Base-by-base conservation (phyloP, 2,888 invertebrate genomes). In the Odontomyia ornata region DNA sequence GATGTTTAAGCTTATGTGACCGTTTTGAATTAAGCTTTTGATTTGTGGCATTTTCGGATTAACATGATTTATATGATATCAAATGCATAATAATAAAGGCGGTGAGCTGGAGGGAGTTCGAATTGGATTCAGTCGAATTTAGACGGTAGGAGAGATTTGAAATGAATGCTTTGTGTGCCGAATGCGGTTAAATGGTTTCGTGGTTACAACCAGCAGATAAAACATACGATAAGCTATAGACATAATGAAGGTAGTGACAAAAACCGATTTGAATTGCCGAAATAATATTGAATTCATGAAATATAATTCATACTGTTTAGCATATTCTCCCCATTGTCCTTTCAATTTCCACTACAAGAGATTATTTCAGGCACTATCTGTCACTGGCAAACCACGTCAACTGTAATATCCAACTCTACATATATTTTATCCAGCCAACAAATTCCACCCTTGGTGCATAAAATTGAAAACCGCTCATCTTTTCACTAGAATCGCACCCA, bases 41-140 rank as follows among this genome's bases (percentile, higher is more conserved):
- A 73, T 73, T 73, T 73, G 57, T 73, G 73, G 36, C 57, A 57
- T 73, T 73, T 73, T 57, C 73, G 60, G 57, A 72, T 72, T 57
- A 72, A 46, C 47, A 69, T 69, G 69, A 69, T 69, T 69, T 69
- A 69, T 69, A 25, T 47, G 69, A 69, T 69, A 69, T 11, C 47
- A 47, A 47, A 30, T 30, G 18, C 28, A 69, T 69, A 69, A 69
- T 69, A 69, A 69, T 69, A 69, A 5, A 47, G 69, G 69, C 28
- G 30, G 47, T 25, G 69, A 69, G 47, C 69, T 69, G 46, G 47
- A 46, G 47, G 27, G 18, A n/a, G 18, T 30, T 65, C 21, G 7
- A n/a, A 18, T 18, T 27, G 11, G 36, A 65, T 65, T 36, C 25
- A 36, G n/a, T 65, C 15, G 65, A 65, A 36, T 65, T 1, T n/a